Evolutionary conservation across 2,113 vertebrate genomes (phyloP).

Genomic region (Pseudorectes ferrugineus): DNA sequence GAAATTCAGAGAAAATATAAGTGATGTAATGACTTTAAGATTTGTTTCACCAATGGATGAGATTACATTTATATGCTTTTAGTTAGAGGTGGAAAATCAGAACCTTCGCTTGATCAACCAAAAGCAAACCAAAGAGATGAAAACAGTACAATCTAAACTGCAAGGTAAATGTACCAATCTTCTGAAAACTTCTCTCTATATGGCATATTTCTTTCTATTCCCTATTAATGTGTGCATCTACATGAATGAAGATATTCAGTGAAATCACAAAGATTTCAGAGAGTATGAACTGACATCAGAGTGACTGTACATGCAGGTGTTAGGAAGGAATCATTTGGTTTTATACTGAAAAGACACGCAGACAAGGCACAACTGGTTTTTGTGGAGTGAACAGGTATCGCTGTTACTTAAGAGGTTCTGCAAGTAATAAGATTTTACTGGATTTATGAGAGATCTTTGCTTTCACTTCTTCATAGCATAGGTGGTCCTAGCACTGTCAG

Average conservation of each 20-base stretch:
- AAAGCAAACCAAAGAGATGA: conserved; percentile 86
- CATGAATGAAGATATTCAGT: neutral
- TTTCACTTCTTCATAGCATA: neutral
- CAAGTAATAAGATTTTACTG: neutral
- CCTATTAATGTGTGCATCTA: neutral
- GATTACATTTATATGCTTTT: conserved; percentile 58
- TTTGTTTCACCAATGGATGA: neutral
- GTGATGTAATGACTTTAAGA: neutral
- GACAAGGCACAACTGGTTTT: neutral
- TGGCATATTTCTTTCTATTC: neutral
- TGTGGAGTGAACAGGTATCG: rapidly evolving
- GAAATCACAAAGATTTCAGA: neutral
- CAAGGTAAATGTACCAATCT: conserved; percentile 74
- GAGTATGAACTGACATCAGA: neutral
- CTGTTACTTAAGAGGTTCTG: neutral
- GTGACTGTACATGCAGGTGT: neutral
- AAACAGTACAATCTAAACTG: conserved; percentile 82
- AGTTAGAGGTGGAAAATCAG: conserved; percentile 94
- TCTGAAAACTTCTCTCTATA: neutral
- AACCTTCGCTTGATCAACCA: conserved; percentile 87
- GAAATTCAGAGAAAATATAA: neutral
- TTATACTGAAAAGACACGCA: neutral
- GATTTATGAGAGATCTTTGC: neutral
- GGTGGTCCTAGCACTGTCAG: neutral
- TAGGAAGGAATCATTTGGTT: neutral